A percentile compares a stretch with the other conserved stretches of the same genome.
Evolutionary conservation across 2,113 vertebrate species (phyloP).

Genomic region (Chunga burmeisteri): DNA sequence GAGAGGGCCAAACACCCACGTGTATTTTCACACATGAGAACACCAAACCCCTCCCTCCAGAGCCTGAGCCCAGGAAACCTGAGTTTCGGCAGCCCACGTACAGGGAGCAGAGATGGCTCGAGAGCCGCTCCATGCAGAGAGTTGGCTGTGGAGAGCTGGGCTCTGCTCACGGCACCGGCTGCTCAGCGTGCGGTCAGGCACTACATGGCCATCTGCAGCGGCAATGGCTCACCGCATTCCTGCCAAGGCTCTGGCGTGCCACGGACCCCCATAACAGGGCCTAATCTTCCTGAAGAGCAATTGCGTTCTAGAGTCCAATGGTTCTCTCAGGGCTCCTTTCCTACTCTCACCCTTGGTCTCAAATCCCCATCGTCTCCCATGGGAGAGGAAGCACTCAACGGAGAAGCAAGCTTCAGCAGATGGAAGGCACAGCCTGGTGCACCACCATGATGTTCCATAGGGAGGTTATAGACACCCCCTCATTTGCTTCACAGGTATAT

Average conservation of each 20-base stretch:
- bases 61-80: neutral
- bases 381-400: neutral
- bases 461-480: neutral
- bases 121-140: neutral
- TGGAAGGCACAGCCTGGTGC: neutral
- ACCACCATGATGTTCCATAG: neutral
- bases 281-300: neutral
- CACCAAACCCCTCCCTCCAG: neutral
- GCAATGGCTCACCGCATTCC: neutral
- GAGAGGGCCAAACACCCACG: fast-evolving
- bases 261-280: neutral
- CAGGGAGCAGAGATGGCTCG: neutral
- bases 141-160: neutral
- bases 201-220: fast-evolving
- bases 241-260: neutral
- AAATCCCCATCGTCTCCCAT: neutral
- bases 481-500: fast-evolving
- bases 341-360: neutral
- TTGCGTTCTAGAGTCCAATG: neutral
- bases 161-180: fast-evolving
- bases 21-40: fast-evolving
- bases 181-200: fast-evolving
- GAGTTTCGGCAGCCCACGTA: neutral
- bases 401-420: neutral
- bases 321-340: neutral